phyloP scores from a whole-genome alignment of 2,888 invertebrate genomes.

The Oegoconia quadripuncta region DNA sequence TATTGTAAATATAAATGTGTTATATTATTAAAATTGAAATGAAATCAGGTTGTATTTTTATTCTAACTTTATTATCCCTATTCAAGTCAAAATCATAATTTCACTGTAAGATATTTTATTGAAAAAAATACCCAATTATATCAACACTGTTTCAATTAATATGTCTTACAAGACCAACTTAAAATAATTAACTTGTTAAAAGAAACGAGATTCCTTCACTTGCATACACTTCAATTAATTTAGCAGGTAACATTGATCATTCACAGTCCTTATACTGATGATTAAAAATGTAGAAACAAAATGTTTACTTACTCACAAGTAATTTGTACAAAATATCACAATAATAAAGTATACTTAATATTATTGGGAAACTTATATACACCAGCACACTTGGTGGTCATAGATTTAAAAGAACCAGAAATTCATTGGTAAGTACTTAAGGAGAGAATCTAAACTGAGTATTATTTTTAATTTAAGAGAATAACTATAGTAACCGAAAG shows the following conservation, averaged over 20 bases:
- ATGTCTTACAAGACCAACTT: conserved; percentile 53
- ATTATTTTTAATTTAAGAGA: conserved; percentile 18
- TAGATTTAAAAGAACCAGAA: no score
- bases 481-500: conserved; percentile 15
- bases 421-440: no score
- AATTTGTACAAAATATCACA: conserved; percentile 76
- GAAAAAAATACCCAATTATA: conserved; percentile 64
- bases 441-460: conserved; percentile 17
- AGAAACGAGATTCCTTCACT: conserved; percentile 57
- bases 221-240: conserved; percentile 60
- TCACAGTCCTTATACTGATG: conserved; percentile 20
- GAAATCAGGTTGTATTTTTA: conserved; percentile 46
- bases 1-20: conserved; percentile 75
- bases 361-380: conserved; percentile 38
- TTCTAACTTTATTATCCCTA: conserved; percentile 27
- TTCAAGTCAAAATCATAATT: conserved; percentile 27
- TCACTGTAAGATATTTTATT: conserved; percentile 63
- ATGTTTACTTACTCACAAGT: conserved; percentile 52
- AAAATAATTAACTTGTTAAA: conserved; percentile 55
- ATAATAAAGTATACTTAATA: conserved; percentile 52
- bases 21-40: conserved; percentile 71
- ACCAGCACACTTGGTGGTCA: conserved; percentile 1
- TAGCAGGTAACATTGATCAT: conserved; percentile 40
- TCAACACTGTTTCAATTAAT: conserved; percentile 58
- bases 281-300: conserved; percentile 38